Evolutionary conservation across 2,113 vertebrate species (phyloP).

Genomic region (Rutilus rutilus): DNA sequence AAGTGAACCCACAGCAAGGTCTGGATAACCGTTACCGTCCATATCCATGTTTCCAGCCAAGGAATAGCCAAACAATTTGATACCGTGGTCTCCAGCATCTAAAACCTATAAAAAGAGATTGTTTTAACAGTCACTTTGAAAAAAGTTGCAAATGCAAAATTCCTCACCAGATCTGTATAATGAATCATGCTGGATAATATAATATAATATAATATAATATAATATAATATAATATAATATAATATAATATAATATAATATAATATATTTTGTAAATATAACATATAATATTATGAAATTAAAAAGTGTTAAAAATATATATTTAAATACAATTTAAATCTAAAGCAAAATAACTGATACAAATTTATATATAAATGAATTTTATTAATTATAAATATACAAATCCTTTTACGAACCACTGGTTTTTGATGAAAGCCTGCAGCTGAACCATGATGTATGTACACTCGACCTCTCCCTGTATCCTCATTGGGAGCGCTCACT

Average conservation of each 20-base stretch:
- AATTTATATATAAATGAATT: too few species aligned
- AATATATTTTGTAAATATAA: neutral
- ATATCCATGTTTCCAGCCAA: slow-evolving; percentile 86
- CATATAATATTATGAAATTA: too few species aligned
- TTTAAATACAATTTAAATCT: too few species aligned
- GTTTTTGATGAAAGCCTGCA: slow-evolving; percentile 78
- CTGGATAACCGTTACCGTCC: slow-evolving; percentile 84
- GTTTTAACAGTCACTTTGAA: neutral
- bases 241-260: neutral
- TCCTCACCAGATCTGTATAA: neutral
- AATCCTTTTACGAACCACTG: slow-evolving; percentile 73
- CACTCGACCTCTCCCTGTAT: slow-evolving; percentile 82
- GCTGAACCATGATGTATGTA: slow-evolving; percentile 86
- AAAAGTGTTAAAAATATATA: too few species aligned
- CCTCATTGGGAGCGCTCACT: slow-evolving; percentile 87
- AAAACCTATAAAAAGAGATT: slow-evolving; percentile 73
- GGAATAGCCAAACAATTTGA: slow-evolving; percentile 82
- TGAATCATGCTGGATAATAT: neutral
- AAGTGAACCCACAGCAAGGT: slow-evolving; percentile 85
- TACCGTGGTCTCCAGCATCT: slow-evolving; percentile 65
- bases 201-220: neutral
- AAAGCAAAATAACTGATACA: too few species aligned
- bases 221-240: too few species aligned
- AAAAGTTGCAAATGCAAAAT: neutral
- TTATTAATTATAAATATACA: neutral